Base-by-base conservation (phyloP, 2,113 vertebrate genomes). In the Chloroceryle aenea region DNA sequence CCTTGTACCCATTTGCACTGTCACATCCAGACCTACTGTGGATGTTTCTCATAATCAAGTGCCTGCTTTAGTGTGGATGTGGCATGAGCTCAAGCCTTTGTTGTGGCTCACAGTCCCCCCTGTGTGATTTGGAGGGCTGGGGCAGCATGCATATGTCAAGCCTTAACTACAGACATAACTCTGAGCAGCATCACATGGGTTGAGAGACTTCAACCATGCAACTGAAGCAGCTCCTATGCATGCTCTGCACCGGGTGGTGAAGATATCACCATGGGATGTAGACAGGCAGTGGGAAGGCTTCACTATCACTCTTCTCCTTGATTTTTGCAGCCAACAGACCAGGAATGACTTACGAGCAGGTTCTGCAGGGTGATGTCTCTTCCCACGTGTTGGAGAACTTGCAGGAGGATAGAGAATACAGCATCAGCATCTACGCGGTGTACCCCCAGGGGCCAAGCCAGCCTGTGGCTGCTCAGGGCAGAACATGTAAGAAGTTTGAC, bases 341-440 rank as follows among this genome's bases (percentile, higher is more conserved):
- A 2, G 98, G 98, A 53, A 93, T 97, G 85, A 93, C 92, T 32
- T 98, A 98, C 0, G 98, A 99, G 93, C 97, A 98, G 92, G 95
- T 98, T 81, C 97, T 99, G 67, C 85, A 32, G 15, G 97, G 97
- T 0, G 98, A 99, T 1, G 63, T 94, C 72, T 98, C 98, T 21
- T 99, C 98, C 87, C 98, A 99, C 10, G 63, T 98, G 85, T 98
- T 99, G 93, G 98, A 99, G 76, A 98, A 98, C 92, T 86, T 99
- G 93, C 97, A 98, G 79, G 98, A 99, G 87, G 98, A 99, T 30
- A 98, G 96, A 92, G 98, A 98, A 23, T 99, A 99, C 95, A 98
- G 79, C 16, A 69, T 99, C 97, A 98, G 97, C 96, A 98, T 99
- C 94, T 98, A 98, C 1, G 97, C 98, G 0, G 67, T 98, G 73